Evolutionary conservation across 2,113 vertebrate genomes (phyloP).

Genomic region (Arothron firmamentum): DNA sequence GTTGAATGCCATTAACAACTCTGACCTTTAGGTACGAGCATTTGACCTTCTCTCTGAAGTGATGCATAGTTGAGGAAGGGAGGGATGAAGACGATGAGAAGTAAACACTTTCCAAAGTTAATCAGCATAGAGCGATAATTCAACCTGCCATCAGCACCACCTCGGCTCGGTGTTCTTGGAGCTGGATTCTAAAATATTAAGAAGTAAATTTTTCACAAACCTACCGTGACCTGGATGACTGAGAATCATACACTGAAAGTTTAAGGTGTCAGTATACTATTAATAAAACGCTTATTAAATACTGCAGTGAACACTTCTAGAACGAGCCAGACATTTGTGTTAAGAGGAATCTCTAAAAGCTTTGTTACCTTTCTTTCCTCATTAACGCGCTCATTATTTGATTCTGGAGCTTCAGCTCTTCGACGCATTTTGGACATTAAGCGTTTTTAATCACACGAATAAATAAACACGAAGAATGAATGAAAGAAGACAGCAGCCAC

Average conservation of each 20-base stretch:
- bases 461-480: slow-evolving; percentile 27
- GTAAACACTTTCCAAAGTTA: slow-evolving; percentile 70
- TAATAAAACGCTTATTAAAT: too few species aligned
- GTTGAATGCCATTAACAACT: not conserved
- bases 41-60: slow-evolving; percentile 75
- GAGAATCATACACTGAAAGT: too few species aligned
- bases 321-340: not conserved
- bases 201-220: not conserved
- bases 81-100: slow-evolving; percentile 74
- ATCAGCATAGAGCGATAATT: slow-evolving; percentile 59
- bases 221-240: too few species aligned
- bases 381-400: slow-evolving; percentile 25
- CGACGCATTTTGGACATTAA: slow-evolving; percentile 57
- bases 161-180: slow-evolving; percentile 4
- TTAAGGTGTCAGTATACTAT: too few species aligned
- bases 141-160: slow-evolving; percentile 19
- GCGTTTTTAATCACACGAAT: not conserved
- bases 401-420: slow-evolving; percentile 55
- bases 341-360: not conserved
- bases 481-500: slow-evolving; percentile 2
- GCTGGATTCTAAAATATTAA: slow-evolving; percentile 26
- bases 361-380: slow-evolving; percentile 58
- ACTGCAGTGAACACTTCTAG: too few species aligned
- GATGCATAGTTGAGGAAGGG: slow-evolving; percentile 81
- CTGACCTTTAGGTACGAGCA: slow-evolving; percentile 74